Evolutionary conservation across 2,888 invertebrate species (phyloP).

Genomic region (Drosophila silvestris): DNA sequence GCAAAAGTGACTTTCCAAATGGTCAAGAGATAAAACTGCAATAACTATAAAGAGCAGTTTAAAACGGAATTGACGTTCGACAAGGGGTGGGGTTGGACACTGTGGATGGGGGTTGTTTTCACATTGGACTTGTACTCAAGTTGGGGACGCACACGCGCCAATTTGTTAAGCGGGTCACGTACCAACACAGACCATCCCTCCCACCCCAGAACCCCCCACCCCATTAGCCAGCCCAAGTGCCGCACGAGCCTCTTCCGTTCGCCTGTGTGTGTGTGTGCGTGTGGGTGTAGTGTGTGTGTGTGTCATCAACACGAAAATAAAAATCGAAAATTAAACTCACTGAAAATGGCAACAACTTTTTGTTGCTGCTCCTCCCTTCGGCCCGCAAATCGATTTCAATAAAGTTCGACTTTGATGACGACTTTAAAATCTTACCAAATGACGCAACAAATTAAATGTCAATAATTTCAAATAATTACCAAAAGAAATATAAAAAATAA

Average conservation of each 20-base stretch:
- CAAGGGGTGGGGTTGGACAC: background rate
- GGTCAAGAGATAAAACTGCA: constrained; percentile 75
- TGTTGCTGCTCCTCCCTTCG: constrained; percentile 9
- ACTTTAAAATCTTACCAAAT: constrained; percentile 46
- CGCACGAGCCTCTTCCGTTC: constrained; percentile 23
- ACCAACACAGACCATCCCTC: constrained; percentile 22
- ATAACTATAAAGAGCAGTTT: constrained; percentile 72
- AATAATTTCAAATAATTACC: constrained; percentile 71
- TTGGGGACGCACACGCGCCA: constrained; percentile 64
- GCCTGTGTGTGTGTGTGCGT: background rate
- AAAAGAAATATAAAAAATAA: constrained; percentile 21
- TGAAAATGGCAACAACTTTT: constrained; percentile 67
- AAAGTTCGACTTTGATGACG: constrained; percentile 65
- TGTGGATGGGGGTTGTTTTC: constrained; percentile 2
- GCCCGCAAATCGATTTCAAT: constrained; percentile 70
- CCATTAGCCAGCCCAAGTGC: constrained; percentile 20
- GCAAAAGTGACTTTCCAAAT: constrained; percentile 71
- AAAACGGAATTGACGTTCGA: constrained; percentile 43
- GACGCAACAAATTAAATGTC: constrained; percentile 73
- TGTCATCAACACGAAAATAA: constrained; percentile 75
- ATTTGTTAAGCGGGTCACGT: constrained; percentile 78
- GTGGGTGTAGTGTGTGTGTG: constrained; percentile 9
- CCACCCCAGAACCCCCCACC: constrained; percentile 5
- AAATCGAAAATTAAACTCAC: constrained; percentile 75
- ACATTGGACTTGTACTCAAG: constrained; percentile 5